Evolutionary conservation across 2,888 invertebrate genomes (phyloP).

Genomic region (Maniola hyperantus): DNA sequence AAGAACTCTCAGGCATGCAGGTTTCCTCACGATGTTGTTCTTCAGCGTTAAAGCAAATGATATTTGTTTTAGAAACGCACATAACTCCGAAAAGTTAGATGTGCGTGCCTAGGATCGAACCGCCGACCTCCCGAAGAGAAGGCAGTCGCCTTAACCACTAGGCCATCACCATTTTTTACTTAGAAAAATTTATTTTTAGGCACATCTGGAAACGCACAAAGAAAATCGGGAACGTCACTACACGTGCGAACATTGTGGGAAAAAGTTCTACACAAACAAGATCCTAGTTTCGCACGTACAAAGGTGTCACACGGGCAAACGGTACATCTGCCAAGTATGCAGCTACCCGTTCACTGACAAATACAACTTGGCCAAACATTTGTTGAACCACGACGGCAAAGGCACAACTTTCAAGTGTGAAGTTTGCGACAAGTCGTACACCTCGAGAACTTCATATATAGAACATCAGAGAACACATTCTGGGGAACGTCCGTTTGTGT

Average conservation of each 20-base stretch:
- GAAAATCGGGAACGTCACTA: constrained; percentile 62
- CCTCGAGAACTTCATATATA: constrained; percentile 56
- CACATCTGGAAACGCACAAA: constrained; percentile 69
- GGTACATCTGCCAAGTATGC: constrained; percentile 71
- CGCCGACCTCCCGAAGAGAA: too few species aligned
- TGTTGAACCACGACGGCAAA: constrained; percentile 67
- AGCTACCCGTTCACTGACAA: constrained; percentile 69
- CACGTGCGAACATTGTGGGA: constrained; percentile 72
- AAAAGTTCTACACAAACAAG: constrained; percentile 68
- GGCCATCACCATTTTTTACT: too few species aligned
- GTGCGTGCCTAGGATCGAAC: too few species aligned
- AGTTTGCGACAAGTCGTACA: constrained; percentile 66
- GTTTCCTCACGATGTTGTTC: too few species aligned
- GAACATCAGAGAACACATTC: constrained; percentile 75
- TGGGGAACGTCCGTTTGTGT: constrained; percentile 66
- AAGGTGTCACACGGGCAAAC: constrained; percentile 59
- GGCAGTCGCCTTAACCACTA: too few species aligned
- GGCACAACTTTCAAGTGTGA: constrained; percentile 57
- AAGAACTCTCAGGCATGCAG: too few species aligned
- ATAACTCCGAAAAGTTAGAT: too few species aligned
- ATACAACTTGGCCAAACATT: constrained; percentile 66
- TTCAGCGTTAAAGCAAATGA: too few species aligned
- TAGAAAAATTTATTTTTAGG: constrained; percentile 46
- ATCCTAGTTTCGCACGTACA: constrained; percentile 60
- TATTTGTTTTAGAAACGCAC: too few species aligned